These are phyloP conservation scores for Papilio protenor DNA, from an alignment of 2,888 invertebrate species.

Conservation along the genomic window DNA sequence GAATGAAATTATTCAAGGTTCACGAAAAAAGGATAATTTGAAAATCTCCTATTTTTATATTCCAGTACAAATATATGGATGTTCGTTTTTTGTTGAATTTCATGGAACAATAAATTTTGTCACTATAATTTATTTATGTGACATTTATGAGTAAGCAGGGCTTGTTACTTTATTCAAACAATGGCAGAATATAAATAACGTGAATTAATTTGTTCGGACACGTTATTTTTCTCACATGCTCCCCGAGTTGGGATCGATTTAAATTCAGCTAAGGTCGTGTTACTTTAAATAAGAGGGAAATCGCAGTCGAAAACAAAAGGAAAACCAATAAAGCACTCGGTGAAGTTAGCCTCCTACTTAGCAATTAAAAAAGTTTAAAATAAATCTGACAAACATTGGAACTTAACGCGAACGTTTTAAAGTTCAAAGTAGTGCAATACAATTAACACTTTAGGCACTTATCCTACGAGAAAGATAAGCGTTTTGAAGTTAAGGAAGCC, in stretches of 20 bases:
- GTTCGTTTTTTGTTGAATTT: constrained; percentile 39
- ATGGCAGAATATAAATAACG: constrained; percentile 24
- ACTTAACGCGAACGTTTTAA: constrained; percentile 61
- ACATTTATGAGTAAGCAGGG: constrained; percentile 29
- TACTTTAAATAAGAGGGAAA: constrained; percentile 51
- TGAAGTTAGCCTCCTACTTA: constrained; percentile 67
- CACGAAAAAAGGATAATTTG: neutral
- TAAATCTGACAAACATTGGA: constrained; percentile 62
- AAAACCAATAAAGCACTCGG: constrained; percentile 57
- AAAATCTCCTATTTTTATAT: neutral
- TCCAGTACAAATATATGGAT: neutral
- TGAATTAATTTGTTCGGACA: constrained; percentile 11
- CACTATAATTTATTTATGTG: constrained; percentile 41
- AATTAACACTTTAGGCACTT: constrained; percentile 57
- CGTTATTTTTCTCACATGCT: constrained; percentile 16
- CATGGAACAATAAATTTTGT: constrained; percentile 32
- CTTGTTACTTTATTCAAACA: constrained; percentile 8
- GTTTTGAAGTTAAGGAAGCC: constrained; percentile 78
- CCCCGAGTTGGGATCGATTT: constrained; percentile 37
- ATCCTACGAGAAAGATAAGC: constrained; percentile 70
- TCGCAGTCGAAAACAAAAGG: constrained; percentile 55
- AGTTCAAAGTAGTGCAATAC: constrained; percentile 62
- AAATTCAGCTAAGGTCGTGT: constrained; percentile 44
- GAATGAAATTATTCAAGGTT: neutral
- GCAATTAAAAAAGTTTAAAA: constrained; percentile 75